Evolutionary conservation across 35 echinoderm and acorn worm species (phyloP).

Genomic region (Strongylocentrotus purpuratus): DNA sequence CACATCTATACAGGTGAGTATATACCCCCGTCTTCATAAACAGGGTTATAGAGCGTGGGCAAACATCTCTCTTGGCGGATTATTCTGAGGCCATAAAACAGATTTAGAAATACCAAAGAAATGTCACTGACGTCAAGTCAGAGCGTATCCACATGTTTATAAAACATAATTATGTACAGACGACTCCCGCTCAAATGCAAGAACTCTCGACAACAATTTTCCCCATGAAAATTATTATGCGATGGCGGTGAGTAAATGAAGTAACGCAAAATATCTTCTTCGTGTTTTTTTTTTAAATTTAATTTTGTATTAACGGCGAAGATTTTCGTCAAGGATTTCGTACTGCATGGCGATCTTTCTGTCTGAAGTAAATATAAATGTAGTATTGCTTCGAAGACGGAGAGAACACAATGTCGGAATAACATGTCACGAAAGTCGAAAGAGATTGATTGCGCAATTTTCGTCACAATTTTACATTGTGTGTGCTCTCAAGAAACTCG

Average conservation of each 20-base stretch:
- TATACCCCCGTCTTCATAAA: neutral
- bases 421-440: neutral
- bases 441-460: neutral
- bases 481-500: neutral
- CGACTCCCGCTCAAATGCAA: neutral
- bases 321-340: neutral
- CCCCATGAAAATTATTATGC: too few species aligned
- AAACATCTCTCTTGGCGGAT: neutral
- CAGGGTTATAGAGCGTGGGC: neutral
- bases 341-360: neutral
- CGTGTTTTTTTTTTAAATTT: too few species aligned
- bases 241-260: too few species aligned
- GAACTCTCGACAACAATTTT: neutral
- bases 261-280: neutral
- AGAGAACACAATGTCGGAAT: neutral
- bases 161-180: neutral
- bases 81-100: constrained; percentile 4
- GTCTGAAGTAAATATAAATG: neutral
- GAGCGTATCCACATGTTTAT: neutral
- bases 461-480: neutral
- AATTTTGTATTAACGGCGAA: neutral
- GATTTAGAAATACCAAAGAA: neutral
- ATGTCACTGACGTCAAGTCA: neutral
- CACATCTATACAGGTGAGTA: neutral
- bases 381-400: neutral